Percentiles rank a stretch among this genome's conserved stretches.
phyloP scores from a whole-genome alignment of 2,888 invertebrate genomes.

The Zeuzera pyrina region DNA sequence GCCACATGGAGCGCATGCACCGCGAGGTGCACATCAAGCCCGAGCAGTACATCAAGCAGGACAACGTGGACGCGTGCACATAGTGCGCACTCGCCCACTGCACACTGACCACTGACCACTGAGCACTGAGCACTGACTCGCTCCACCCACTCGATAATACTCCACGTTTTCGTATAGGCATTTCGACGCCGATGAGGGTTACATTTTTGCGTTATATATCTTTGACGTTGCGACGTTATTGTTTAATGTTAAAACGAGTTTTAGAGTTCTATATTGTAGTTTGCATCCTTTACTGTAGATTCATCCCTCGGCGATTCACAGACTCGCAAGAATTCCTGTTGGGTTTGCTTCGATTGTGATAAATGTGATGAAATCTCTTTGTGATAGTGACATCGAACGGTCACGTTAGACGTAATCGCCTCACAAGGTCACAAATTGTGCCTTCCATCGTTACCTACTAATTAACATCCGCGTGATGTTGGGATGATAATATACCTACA shows the following conservation, averaged over 20 bases:
- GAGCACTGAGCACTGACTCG: too few relatives aligned
- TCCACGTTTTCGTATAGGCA: slow-evolving; percentile 32
- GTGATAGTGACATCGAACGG: slow-evolving; percentile 66
- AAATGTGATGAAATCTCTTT: slow-evolving; percentile 65
- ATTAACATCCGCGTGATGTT: neutral
- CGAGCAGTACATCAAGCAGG: slow-evolving; percentile 62
- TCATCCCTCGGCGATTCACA: neutral
- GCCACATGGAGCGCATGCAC: slow-evolving; percentile 88
- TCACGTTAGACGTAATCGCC: slow-evolving; percentile 63
- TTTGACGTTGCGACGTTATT: too few relatives aligned
- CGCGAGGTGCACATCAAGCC: slow-evolving; percentile 75
- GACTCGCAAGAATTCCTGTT: neutral
- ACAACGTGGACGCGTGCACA: slow-evolving; percentile 68
- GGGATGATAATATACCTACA: too few relatives aligned
- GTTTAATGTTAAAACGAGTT: too few relatives aligned
- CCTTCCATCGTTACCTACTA: slow-evolving; percentile 49
- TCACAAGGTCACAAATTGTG: slow-evolving; percentile 36
- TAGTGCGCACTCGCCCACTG: too few relatives aligned
- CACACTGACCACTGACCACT: too few relatives aligned
- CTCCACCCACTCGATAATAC: slow-evolving; percentile 27
- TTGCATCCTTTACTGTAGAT: neutral
- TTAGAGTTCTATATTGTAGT: too few relatives aligned
- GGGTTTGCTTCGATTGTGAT: slow-evolving; percentile 66
- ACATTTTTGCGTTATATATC: too few relatives aligned
- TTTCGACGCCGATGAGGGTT: too few relatives aligned